Conservation (phyloP, 2,797 vertebrate genomes). For the Acipenser oxyrinchus region DNA sequence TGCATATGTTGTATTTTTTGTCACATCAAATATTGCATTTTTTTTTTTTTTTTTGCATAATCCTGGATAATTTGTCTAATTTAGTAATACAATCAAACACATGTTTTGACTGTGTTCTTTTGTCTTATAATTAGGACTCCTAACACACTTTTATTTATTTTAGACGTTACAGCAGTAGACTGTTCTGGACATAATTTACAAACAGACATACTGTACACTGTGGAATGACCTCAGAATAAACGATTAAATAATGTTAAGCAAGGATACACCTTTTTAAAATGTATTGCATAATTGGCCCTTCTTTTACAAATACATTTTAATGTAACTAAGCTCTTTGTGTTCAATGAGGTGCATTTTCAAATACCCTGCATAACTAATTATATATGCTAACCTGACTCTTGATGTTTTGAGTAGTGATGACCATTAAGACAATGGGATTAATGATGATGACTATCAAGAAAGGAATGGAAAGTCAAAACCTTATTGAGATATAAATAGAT, state of each 20-base stretch:
- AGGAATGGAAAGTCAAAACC: too few species aligned
- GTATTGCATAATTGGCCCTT: neutral
- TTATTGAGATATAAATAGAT: too few species aligned
- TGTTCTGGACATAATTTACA: neutral
- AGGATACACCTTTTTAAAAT: neutral
- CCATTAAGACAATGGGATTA: neutral
- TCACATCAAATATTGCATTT: neutral
- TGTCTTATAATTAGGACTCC: too few species aligned
- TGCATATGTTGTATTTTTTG: too few species aligned
- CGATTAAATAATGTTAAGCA: neutral
- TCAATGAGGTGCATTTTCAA: neutral
- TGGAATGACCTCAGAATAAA: neutral
- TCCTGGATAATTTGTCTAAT: neutral
- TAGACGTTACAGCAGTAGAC: too few species aligned
- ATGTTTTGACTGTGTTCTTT: too few species aligned
- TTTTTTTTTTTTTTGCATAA: conserved; percentile 12
- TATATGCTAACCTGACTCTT: neutral
- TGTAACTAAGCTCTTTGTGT: neutral
- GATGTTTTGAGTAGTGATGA: neutral
- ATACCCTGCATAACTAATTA: neutral
- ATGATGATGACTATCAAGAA: too few species aligned
- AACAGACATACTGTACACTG: neutral
- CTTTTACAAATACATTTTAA: neutral
- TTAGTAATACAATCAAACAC: too few species aligned
- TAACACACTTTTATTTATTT: too few species aligned